Base-by-base conservation (phyloP, 2,888 invertebrate genomes). In the Drosophila niveifrons region DNA sequence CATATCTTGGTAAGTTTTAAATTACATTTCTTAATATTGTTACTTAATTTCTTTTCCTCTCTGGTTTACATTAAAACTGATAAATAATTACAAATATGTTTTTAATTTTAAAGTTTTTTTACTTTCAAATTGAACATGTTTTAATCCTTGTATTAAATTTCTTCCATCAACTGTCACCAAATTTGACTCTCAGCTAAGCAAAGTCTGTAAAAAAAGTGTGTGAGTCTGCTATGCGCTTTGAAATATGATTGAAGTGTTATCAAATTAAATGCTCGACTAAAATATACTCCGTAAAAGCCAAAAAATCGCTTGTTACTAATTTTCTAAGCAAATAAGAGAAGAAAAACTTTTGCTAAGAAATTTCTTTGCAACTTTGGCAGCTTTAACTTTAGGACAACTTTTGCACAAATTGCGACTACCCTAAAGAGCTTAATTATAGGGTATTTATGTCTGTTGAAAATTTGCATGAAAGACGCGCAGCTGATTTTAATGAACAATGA, bases 401-500 rank as follows among this genome's bases (percentile, higher is more conserved):
- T 41, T 13, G 2, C 31, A 10, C 31, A 31, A 1, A 31, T 50
- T 23, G 0, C 6, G 2, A 1, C 1, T 9, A 44, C 2, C 23
- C 23, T 23, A 23, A 23, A 4, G 23, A 0, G 8, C 1, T 11
- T 48, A 55, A 6, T 13, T 56, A 55, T 39, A 52, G 72, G 58
- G 50, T 68, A 68, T 58, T 17, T 7, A 23, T 23, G 23, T 28
- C 28, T 11, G 10, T 3, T 46, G 2, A 2, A 46, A 65, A 70
- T 71, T 78, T 55, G 66, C 62, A 69, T 78, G 29, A 23, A 23
- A 50, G 59, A 43, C 73, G 48, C 69, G 36, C 78, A 70, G 69
- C 66, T 78, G 70, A 69, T 73, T 63, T 65, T 63, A 69, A 63
- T 73, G 62, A 73, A 52, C 55, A 77, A 72, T 77, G 73, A 75